Base-by-base conservation (phyloP, 1,140 invertebrate species). In the Drosophila tsacasi region DNA sequence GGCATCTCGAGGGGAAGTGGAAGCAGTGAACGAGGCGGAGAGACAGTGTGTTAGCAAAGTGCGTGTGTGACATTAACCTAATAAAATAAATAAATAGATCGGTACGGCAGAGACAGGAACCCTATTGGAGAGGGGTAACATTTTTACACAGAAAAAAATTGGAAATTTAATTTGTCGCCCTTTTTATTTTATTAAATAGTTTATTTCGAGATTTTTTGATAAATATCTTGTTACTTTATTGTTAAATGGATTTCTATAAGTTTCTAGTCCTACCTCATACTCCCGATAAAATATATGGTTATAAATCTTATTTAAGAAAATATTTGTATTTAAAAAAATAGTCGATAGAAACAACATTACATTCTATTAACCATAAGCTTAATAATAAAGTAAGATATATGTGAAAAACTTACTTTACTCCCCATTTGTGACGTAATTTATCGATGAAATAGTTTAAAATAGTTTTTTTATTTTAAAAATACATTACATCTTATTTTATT, bases 51-150 rank as follows among this genome's bases (percentile, higher is more conserved):
- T 25, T 23, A 59, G 61, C 63, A 54, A 55, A 71, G 65, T 62
- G 69, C 59, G 63, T 74, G 79, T 90, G 85, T 90, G 76, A 90
- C 85, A 91, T 91, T 90, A 90, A 90, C 85, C 82, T 82, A 90
- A 91, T 90, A 90, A 90, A 90, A 82, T 74, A 68, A 71, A 77
- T 62, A 35, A 42, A 47, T 78, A 57, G 55, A 58, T 62, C 57
- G 74, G 39, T 42, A 21, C 47, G 61, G 21, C 50, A 32, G 49
- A 61, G 72, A 71, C 67, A 37, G 39, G 57, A 78, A 69, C 75
- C 65, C 75, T 78, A 78, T 25, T 42, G 46, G 50, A 67, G 55
- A 42, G 47, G 58, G 49, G 63, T 67, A 30, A 17, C 9, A 0
- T 12, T 39, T 10, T n/a, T 57, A 25, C 54, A 57, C 54, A n/a